Base-by-base conservation (phyloP, 2,888 invertebrate genomes). In the Meta bourneti region DNA sequence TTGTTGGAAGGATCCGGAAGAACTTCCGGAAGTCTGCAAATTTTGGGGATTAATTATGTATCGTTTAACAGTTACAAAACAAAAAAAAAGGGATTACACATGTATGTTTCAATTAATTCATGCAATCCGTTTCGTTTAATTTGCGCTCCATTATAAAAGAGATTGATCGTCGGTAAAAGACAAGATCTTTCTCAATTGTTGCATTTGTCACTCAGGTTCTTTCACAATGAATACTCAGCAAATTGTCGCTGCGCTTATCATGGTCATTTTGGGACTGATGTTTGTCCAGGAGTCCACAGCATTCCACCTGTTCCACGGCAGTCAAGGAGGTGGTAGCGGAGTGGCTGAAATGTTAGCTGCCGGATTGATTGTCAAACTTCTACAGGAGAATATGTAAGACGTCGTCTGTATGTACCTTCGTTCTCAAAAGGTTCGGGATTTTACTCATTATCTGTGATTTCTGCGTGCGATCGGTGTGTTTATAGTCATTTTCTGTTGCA, bases 361-460 rank as follows among this genome's bases (percentile, higher is more conserved):
- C 61, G 89, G 89, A 19, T 16, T 90, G 0, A 84, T 90, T n/a
- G 89, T 79, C 1, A 90, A 90, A 54, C 34, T 90, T 54, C 83
- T 90, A 6, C 83, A 83, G 52, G 89, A 84, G 61, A 49, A 72
- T 61, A 54, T 78, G 7, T 86, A 20, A 78, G 6, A 8, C 34
- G 1, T 11, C 7, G 13, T 69, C 11, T 6, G 34, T 11, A 13
- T 5, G 9, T 52, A 0, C 6, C 51, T 51, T 7, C 2, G n/a
- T 51, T 70, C 72, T 20, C 19, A 6, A 16, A 34, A 69, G 34
- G 34, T 34, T 34, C 34, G 34, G 34, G 34, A 34, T 2, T 34
- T 34, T 34, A 34, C 34, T 34, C 34, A 34, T 34, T 34, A 34
- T 34, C 34, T 34, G 34, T 34, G 34, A 34, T 34, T 34, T 34